A percentile compares a stretch with the other conserved stretches of the same genome.
Conservation (phyloP, 2,113 vertebrate species). For the Cololabis saira region DNA sequence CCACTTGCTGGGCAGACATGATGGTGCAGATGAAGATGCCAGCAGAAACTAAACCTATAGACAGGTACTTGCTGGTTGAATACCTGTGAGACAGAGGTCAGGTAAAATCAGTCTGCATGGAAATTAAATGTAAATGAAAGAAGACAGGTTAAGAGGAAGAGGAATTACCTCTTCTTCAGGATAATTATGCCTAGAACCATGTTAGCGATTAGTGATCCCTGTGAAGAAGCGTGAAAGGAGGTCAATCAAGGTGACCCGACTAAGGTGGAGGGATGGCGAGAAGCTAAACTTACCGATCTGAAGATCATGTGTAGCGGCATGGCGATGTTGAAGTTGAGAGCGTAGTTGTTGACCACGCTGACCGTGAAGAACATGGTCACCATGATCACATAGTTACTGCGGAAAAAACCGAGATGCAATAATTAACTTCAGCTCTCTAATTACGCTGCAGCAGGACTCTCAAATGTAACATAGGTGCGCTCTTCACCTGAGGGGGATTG, state of each 20-base stretch:
- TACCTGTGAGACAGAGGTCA: constrained; percentile 82
- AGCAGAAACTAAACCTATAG: constrained; percentile 91
- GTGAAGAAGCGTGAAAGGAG: constrained; percentile 31
- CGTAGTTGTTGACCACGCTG: constrained; percentile 97
- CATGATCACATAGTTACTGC: constrained; percentile 92
- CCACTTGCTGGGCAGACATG: constrained; percentile 98
- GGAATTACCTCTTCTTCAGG: constrained; percentile 91
- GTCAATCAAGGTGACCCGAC: constrained; percentile 3
- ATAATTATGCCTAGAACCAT: constrained; percentile 96
- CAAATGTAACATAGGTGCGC: neutral
- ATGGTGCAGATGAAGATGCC: constrained; percentile 98
- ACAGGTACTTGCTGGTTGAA: constrained; percentile 88
- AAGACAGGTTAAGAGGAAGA: neutral
- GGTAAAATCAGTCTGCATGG: neutral
- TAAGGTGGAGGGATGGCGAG: neutral
- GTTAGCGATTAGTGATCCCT: constrained; percentile 97
- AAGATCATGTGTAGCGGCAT: constrained; percentile 99
- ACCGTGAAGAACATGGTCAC: constrained; percentile 98
- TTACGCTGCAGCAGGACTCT: neutral
- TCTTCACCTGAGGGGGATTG: constrained; percentile 86
- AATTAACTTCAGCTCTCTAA: neutral
- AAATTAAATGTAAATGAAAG: neutral
- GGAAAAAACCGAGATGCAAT: neutral
- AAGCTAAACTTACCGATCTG: constrained; percentile 90
- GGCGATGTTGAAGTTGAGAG: constrained; percentile 94